Evolutionary conservation across 2,113 vertebrate species (phyloP).

Genomic region (Dromas ardeola): DNA sequence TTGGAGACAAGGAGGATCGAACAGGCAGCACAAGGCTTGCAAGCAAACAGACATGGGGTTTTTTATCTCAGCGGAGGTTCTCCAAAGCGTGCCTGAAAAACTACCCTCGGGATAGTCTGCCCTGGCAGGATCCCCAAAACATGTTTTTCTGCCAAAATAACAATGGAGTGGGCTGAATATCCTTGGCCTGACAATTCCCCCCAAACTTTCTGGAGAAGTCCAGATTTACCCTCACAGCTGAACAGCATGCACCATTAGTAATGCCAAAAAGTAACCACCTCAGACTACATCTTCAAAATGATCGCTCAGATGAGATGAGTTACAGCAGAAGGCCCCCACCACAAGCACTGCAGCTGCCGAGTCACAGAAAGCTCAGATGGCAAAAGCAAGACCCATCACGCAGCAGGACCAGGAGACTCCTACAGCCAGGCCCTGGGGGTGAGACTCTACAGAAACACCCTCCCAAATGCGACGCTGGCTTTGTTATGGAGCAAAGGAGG

Average conservation of each 20-base stretch:
- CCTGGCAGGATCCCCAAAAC: not conserved
- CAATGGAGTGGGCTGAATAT: not conserved
- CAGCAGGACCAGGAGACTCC: not conserved
- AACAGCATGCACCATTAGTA: not conserved
- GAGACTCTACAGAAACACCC: not conserved
- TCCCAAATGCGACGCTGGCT: rapidly evolving
- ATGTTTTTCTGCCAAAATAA: not conserved
- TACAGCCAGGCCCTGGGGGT: not conserved
- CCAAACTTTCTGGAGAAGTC: not conserved
- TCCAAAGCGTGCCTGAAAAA: not conserved
- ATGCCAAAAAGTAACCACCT: not conserved
- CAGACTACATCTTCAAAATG: not conserved
- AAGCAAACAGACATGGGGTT: not conserved
- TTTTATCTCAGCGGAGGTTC: not conserved
- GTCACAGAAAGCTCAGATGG: not conserved
- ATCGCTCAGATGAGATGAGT: not conserved
- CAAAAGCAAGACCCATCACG: not conserved
- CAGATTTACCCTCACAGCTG: not conserved
- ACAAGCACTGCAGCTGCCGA: not conserved
- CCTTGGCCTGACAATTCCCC: not conserved
- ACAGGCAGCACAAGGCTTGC: not conserved
- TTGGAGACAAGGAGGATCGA: not conserved
- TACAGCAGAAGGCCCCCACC: not conserved
- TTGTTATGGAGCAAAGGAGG: not conserved
- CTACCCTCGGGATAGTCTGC: not conserved